phyloP scores from a whole-genome alignment of 2,888 invertebrate genomes.

The Drosophila crucigera region DNA sequence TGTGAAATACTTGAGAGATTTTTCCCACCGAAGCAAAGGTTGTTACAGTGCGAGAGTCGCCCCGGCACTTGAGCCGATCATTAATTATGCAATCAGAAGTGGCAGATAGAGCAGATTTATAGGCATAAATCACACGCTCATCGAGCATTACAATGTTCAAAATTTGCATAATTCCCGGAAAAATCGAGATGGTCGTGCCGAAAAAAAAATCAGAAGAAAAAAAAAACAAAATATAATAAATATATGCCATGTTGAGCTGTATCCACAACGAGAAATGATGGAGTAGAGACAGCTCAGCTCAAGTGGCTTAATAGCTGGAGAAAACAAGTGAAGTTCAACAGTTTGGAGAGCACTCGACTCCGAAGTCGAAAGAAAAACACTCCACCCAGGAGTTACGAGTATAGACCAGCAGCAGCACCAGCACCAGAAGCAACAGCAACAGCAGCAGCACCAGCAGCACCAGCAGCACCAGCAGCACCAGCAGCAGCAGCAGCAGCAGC shows the following conservation, averaged over 20 bases:
- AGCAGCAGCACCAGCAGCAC: constrained; percentile 13
- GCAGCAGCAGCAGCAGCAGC: neutral
- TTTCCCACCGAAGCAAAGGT: constrained; percentile 65
- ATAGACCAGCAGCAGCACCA: constrained; percentile 3
- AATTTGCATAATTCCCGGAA: constrained; percentile 80
- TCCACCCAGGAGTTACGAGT: constrained; percentile 53
- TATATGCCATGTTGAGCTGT: constrained; percentile 16
- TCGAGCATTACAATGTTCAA: constrained; percentile 63
- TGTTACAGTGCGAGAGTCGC: constrained; percentile 40
- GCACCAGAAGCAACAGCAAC: neutral
- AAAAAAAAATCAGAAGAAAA: constrained; percentile 18
- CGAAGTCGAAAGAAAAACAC: constrained; percentile 75
- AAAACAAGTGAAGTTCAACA: constrained; percentile 81
- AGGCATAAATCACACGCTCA: constrained; percentile 76
- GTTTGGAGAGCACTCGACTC: constrained; percentile 77
- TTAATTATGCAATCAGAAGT: constrained; percentile 80
- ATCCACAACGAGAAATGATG: constrained; percentile 39
- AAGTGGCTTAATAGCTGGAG: constrained; percentile 82
- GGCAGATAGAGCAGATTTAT: constrained; percentile 77
- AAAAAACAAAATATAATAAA: neutral
- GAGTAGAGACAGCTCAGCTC: constrained; percentile 25
- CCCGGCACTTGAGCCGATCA: constrained; percentile 54
- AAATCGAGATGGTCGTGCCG: constrained; percentile 59
- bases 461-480: constrained; percentile 3
- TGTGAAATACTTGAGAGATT: constrained; percentile 39